These are phyloP conservation scores for Eledona agricola DNA, from an alignment of 2,888 invertebrate genomes.

Conservation along the genomic window DNA sequence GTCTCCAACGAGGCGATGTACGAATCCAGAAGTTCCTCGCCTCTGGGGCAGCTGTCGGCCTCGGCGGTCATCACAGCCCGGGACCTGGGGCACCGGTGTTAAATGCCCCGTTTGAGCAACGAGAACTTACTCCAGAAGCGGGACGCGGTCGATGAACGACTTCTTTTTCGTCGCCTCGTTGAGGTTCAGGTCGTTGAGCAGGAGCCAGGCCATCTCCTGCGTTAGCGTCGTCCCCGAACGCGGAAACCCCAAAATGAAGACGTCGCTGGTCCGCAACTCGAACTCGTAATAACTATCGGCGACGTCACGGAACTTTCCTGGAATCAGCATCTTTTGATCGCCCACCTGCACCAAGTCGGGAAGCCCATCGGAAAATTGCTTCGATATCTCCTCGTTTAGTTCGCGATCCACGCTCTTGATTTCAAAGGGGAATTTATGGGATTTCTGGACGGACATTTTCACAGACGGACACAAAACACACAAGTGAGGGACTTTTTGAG, in stretches of 20 bases:
- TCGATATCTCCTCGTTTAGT: no score
- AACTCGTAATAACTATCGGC: constrained; percentile 74
- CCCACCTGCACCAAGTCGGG: no score
- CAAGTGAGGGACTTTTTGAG: neutral
- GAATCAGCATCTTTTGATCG: constrained; percentile 3
- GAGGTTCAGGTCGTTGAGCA: constrained; percentile 77
- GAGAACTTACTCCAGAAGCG: constrained; percentile 78
- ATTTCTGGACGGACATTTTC: neutral
- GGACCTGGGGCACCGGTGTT: no score
- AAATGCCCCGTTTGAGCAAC: no score
- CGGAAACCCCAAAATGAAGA: constrained; percentile 78
- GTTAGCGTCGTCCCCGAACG: constrained; percentile 79
- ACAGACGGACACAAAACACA: no score
- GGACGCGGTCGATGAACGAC: constrained; percentile 69
- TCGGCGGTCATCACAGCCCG: no score
- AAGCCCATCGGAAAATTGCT: no score
- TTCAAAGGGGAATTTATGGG: no score
- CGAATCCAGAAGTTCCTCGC: no score
- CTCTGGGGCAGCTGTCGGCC: no score
- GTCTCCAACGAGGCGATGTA: no score
- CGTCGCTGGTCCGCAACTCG: constrained; percentile 70
- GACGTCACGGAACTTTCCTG: constrained; percentile 66
- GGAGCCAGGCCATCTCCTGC: constrained; percentile 79
- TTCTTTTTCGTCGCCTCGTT: constrained; percentile 66
- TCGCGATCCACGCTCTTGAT: no score